Evolutionary conservation across 23 tunicate genomes (phyloP).

Genomic region (Oikopleura dioica): DNA sequence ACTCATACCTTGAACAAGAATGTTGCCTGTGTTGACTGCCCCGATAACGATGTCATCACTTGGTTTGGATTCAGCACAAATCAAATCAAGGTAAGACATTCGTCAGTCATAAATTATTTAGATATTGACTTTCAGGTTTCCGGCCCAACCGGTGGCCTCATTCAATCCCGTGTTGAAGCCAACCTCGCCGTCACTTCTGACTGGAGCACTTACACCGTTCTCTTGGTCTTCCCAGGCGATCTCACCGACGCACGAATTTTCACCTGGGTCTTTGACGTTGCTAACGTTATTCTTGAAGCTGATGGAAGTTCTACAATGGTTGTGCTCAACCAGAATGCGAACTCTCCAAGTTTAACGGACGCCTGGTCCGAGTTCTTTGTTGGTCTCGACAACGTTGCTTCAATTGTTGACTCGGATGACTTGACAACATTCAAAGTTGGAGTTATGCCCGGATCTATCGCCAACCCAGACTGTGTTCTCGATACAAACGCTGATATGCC

Average conservation of each 20-base stretch:
- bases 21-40: not conserved
- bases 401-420: not conserved
- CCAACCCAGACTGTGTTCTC: no score
- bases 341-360: not conserved
- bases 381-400: not conserved
- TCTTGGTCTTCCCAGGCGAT: not conserved
- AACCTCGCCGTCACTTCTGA: not conserved
- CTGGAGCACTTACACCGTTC: not conserved
- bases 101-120: not conserved
- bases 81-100: conserved; percentile 1
- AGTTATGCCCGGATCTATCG: no score
- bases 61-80: conserved; percentile 4
- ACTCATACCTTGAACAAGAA: not conserved
- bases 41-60: not conserved
- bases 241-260: not conserved
- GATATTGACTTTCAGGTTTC: not conserved
- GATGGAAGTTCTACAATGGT: not conserved
- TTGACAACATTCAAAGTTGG: no score
- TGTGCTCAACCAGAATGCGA: conserved; percentile 2
- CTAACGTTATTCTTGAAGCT: not conserved
- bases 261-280: conserved; percentile 7
- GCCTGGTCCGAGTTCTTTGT: conserved; percentile 2
- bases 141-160: not conserved
- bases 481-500: no score
- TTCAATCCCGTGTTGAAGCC: not conserved